Evolutionary conservation across 1,140 invertebrate species (phyloP), one percentile per base, ranked within the genome.

Genomic region (Amyelois transitella): DNA sequence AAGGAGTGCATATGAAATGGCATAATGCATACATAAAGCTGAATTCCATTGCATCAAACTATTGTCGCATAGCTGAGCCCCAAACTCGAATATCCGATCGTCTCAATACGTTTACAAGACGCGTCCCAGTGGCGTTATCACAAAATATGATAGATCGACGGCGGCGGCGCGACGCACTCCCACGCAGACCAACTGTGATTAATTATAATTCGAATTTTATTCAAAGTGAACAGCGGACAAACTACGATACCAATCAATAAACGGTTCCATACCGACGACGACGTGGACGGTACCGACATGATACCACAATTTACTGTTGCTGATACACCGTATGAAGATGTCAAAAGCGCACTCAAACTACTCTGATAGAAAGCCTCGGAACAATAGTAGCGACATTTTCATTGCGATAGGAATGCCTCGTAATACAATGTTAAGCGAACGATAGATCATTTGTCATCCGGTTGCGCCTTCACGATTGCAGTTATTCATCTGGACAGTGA

Each of bases 121-220:
- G 75, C 76, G 69, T 69, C 66, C 75, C 76, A 77, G 77, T 85
- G 74, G 81, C 79, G 81, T 87, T 87, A 87, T 87, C 84, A 86
- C 77, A 81, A 80, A 87, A 87, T 87, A 87, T 87, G 84, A 87
- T 87, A 86, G 84, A 87, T 87, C 79, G 84, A 72, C 68, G 76
- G 65, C 62, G 65, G 68, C 63, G 71, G 64, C 73, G 75, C 81
- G 74, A 74, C 75, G 78, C 74, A 84, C 81, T 85, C 84, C 84
- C 84, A 87, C 84, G 84, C 84, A 20, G 45, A 48, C 45, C 72
- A 67, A 62, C 65, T 70, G 82, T 87, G 84, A 87, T 87, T 87
- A 86, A 87, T 87, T 84, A 87, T 87, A 87, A 87, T 87, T 87
- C 82, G 82, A 87, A 84, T 87, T 87, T 87, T 87, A 87, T 87